A percentile compares a stretch with the other conserved stretches of the same genome.
Evolutionary conservation across 2,888 invertebrate species (phyloP).

Genomic region (Acleris emargana): DNA sequence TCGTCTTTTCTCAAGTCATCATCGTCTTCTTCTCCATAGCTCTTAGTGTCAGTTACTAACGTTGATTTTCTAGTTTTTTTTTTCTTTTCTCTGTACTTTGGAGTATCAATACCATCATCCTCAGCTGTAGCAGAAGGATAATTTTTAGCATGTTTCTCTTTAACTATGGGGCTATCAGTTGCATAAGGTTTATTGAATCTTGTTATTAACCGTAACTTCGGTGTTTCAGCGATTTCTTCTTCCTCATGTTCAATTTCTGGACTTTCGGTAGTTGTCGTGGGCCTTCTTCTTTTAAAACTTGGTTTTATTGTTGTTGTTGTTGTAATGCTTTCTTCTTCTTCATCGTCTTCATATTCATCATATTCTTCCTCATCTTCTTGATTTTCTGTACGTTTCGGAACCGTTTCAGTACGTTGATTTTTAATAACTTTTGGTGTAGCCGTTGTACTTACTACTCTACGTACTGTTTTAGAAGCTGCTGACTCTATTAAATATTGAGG

Average conservation of each 20-base stretch:
- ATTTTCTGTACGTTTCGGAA: constrained; percentile 41
- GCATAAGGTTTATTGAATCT: constrained; percentile 60
- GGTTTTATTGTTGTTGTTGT: constrained; percentile 61
- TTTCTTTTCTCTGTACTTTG: constrained; percentile 72
- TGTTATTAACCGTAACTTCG: constrained; percentile 62
- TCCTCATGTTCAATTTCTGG: constrained; percentile 37
- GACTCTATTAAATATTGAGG: constrained; percentile 42
- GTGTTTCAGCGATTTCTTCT: constrained; percentile 45
- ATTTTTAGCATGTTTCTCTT: constrained; percentile 34
- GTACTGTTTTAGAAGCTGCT: constrained; percentile 45
- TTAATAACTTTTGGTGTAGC: constrained; percentile 12
- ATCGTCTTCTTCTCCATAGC: constrained; percentile 63
- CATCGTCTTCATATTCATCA: constrained; percentile 49
- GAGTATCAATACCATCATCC: constrained; percentile 41
- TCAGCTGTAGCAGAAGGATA: constrained; percentile 38
- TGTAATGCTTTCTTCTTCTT: constrained; percentile 44
- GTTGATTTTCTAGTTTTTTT: constrained; percentile 72
- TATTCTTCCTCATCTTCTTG: constrained; percentile 60
- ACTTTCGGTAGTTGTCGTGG: constrained; percentile 51
- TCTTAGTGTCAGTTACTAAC: constrained; percentile 72
- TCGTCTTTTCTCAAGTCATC: constrained; percentile 66
- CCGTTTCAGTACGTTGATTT: not conserved
- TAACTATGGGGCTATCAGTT: constrained; percentile 40
- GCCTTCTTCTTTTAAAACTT: constrained; percentile 49
- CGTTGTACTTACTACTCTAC: constrained; percentile 35